These are phyloP conservation scores for Amblyteles armatorius DNA, from an alignment of 2,888 invertebrate genomes.

Conservation along the genomic window DNA sequence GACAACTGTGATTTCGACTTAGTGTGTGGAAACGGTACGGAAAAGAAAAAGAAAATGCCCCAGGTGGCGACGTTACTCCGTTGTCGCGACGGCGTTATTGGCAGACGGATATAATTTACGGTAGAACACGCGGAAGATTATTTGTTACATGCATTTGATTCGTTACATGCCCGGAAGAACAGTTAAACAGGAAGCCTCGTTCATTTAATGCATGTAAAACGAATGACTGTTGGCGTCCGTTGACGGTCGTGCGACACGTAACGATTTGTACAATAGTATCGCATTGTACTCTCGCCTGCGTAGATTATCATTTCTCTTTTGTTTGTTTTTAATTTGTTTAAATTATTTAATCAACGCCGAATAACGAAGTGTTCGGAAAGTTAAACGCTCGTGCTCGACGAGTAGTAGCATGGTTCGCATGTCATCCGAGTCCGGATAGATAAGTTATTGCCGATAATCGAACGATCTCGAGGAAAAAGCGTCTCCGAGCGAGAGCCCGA, in stretches of 20 bases:
- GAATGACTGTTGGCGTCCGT: conserved; percentile 65
- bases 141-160: conserved; percentile 23
- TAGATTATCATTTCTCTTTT: conserved; percentile 14
- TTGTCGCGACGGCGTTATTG: background rate
- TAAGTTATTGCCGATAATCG: conserved; percentile 34
- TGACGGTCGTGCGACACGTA: conserved; percentile 65
- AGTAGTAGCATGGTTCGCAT: conserved; percentile 21
- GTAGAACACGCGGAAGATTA: background rate
- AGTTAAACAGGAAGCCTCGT: conserved; percentile 14
- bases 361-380: conserved; percentile 3
- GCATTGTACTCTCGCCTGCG: conserved; percentile 63
- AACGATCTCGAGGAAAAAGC: conserved; percentile 34
- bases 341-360: conserved; percentile 74
- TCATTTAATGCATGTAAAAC: conserved; percentile 59
- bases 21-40: background rate
- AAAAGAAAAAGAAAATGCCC: background rate
- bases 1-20: conserved; percentile 64
- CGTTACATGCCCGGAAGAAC: background rate
- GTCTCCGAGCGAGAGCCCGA: background rate
- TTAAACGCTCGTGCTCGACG: conserved; percentile 1
- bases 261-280: conserved; percentile 76
- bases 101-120: background rate
- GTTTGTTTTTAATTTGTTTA: conserved; percentile 71
- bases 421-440: conserved; percentile 24
- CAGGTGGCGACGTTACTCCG: background rate